Conservation (phyloP, 2,797 vertebrate genomes). For the Acrossocheilus fasciatus region DNA sequence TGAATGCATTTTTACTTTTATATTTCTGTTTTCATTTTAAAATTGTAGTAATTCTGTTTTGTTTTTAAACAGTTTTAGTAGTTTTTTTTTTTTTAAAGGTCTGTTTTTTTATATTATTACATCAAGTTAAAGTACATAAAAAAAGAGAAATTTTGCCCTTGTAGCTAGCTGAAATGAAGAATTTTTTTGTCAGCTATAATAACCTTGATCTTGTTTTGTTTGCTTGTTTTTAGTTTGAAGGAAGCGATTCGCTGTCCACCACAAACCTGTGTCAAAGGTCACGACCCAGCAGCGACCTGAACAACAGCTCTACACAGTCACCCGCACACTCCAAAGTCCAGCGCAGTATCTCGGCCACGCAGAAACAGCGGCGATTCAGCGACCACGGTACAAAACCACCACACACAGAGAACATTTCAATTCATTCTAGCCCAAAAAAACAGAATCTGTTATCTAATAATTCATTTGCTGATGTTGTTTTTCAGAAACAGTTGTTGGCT, state of each 20-base stretch:
- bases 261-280: constrained; percentile 90
- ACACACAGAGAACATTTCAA: neutral
- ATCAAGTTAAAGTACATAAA: neutral
- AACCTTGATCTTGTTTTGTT: neutral
- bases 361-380: constrained; percentile 86
- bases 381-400: constrained; percentile 74
- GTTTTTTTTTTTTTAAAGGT: neutral
- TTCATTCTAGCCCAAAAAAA: too few relatives aligned
- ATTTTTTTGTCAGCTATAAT: neutral
- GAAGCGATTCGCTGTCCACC: constrained; percentile 89
- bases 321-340: constrained; percentile 98
- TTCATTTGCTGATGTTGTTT: neutral
- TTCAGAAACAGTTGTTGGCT: neutral
- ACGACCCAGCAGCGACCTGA: constrained; percentile 95
- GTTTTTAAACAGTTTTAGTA: neutral
- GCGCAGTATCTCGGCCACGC: constrained; percentile 95
- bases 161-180: neutral
- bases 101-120: neutral
- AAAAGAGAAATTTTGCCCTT: neutral
- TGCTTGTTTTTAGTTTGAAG: constrained; percentile 86
- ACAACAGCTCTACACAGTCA: constrained; percentile 95
- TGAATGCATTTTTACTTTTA: neutral
- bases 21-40: neutral
- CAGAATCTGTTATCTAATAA: neutral
- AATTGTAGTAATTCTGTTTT: neutral